Evolutionary conservation across 2,113 vertebrate genomes (phyloP).

Genomic region (Merops nubicus): DNA sequence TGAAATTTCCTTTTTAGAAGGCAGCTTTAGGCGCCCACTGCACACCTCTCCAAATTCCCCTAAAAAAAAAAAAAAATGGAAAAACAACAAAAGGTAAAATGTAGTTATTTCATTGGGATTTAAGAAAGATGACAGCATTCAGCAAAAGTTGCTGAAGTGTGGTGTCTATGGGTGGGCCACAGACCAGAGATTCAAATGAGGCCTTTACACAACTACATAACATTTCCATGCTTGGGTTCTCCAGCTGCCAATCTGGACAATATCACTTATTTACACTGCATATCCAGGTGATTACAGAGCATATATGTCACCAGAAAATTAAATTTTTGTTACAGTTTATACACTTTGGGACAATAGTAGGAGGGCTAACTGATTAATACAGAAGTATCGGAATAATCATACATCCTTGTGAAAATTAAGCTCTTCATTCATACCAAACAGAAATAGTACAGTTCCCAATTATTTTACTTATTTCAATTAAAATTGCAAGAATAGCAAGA

Average conservation of each 20-base stretch:
- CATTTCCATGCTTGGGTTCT: not conserved
- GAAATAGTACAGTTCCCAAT: not conserved
- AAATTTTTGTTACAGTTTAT: not conserved
- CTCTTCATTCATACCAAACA: not conserved
- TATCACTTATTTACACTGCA: not conserved
- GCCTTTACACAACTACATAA: not conserved
- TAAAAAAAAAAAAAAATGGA: constrained; percentile 68
- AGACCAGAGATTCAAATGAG: not conserved
- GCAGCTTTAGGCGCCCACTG: constrained; percentile 92
- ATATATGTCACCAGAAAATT: not conserved
- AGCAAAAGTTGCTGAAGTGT: not conserved
- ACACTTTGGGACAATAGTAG: not conserved
- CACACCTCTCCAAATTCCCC: constrained; percentile 98
- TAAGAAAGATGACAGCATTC: not conserved
- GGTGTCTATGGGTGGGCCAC: not conserved
- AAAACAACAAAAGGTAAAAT: not conserved
- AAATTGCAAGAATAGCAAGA: not conserved
- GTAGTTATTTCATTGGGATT: not conserved
- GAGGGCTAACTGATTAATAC: not conserved
- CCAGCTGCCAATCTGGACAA: not conserved
- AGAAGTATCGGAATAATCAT: not conserved
- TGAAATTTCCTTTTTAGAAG: constrained; percentile 96
- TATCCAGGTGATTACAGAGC: not conserved
- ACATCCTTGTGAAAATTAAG: not conserved
- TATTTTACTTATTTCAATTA: not conserved